Conservation (phyloP, 2,113 vertebrate genomes). For the Amblyornis subalaris region DNA sequence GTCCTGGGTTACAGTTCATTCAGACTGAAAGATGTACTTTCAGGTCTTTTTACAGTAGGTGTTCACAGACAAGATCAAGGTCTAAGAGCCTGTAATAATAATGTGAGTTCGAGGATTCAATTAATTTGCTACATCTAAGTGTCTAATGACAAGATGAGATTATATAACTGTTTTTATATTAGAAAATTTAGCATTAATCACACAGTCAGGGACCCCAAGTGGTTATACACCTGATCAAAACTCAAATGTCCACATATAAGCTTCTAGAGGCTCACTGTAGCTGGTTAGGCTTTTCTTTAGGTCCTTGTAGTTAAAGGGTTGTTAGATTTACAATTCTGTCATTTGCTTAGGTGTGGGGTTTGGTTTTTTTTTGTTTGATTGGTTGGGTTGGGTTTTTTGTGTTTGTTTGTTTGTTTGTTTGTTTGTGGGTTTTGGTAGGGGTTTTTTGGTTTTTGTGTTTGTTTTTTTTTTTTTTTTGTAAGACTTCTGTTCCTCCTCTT, state of each 20-base stretch:
- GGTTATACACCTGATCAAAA: background rate
- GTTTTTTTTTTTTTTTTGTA: background rate
- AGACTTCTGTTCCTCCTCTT: background rate
- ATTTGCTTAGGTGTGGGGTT: background rate
- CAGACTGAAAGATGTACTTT: background rate
- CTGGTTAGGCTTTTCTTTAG: background rate
- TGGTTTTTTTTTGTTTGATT: background rate
- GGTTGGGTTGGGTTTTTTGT: too few relatives aligned
- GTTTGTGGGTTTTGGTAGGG: background rate
- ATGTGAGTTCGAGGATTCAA: background rate
- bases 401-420: too few relatives aligned
- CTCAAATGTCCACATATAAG: background rate
- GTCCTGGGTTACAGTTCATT: background rate
- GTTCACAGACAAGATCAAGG: background rate
- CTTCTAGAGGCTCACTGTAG: background rate
- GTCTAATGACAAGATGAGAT: background rate
- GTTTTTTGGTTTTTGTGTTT: background rate
- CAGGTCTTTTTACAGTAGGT: background rate
- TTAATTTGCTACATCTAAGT: background rate
- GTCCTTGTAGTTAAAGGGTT: background rate
- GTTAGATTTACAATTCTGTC: background rate
- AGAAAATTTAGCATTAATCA: background rate
- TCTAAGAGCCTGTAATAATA: background rate
- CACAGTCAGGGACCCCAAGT: background rate
- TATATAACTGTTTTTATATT: background rate